Evolutionary conservation across 2,797 vertebrate genomes (phyloP), one percentile per base, ranked within the genome.

Genomic region (Neosilurus hyrtlii): DNA sequence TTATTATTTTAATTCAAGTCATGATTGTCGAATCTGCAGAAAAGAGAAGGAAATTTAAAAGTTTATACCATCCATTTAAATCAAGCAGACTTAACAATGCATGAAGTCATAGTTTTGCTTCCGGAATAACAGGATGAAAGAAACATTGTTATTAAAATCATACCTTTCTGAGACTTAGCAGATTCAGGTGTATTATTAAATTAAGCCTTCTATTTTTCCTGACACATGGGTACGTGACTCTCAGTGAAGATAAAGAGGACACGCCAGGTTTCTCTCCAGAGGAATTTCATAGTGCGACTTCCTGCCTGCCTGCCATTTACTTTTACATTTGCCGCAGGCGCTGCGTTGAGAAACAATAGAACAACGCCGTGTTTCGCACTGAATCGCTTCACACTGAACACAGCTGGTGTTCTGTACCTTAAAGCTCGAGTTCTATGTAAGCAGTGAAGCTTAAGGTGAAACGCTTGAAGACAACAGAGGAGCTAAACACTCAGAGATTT

Each of bases 201-300:
- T 89, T 91, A 85, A 92, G 92, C 91, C 92, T 91, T 92, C 87
- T 85, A 85, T 91, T 92, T 92, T 66, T 61, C 66, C 61, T 43
- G 73, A 85, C 85, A 91, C 89, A 87, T 70, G 84, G 88, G 82
- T 79, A 84, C 86, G 87, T 91, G 90, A 92, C 89, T 89, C 90
- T 59, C 24, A 26, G 73, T 20, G 24, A 89, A 90, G 92, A 94
- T 94, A 93, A 93, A 93, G 91, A 91, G 91, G 88, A 88, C 90
- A 62, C 88, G 90, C 90, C 90, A 89, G 86, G 90, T 91, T 91
- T 92, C 89, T 88, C 89, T 87, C 87, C 87, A 87, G 90, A 91
- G 92, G 91, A 92, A 92, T 89, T 92, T 93, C 92, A 93, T 92
- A 90, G 91, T 86, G 90, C 92, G 91, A 90, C 89, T 90, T 90